These are phyloP conservation scores for Amphipoea lucens DNA, from an alignment of 2,888 invertebrate species.

Conservation along the genomic window DNA sequence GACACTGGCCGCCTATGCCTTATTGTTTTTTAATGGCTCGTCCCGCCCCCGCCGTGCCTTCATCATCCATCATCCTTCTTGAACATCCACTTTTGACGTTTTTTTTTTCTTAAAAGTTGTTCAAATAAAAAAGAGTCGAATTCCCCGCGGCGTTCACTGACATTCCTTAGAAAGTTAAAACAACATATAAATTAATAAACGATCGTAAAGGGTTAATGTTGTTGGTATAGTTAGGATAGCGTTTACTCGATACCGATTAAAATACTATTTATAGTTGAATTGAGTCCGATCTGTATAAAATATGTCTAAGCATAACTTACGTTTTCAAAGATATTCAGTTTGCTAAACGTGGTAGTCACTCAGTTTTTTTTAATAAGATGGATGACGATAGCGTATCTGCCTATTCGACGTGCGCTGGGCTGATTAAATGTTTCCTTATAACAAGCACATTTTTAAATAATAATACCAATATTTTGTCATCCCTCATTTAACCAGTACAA, in stretches of 20 bases:
- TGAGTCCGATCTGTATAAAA: not conserved
- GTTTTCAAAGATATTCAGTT: not conserved
- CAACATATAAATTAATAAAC: conserved; percentile 86
- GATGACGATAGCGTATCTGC: not conserved
- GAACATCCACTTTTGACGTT: conserved; percentile 71
- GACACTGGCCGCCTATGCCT: conserved; percentile 84
- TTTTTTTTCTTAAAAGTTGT: conserved; percentile 74
- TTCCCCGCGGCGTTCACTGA: conserved; percentile 84
- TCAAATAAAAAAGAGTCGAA: conserved; percentile 80
- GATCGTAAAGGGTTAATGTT: conserved; percentile 73
- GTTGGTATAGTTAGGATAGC: conserved; percentile 33
- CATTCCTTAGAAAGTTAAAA: conserved; percentile 85
- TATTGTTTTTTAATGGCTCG: conserved; percentile 89
- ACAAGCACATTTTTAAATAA: conserved; percentile 11
- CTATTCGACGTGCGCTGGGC: not conserved
- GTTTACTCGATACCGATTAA: conserved; percentile 40
- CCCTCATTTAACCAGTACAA: conserved; percentile 38
- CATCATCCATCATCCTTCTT: conserved; percentile 84
- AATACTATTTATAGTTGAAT: conserved; percentile 23
- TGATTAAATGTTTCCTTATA: not conserved
- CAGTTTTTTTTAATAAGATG: not conserved
- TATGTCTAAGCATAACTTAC: not conserved
- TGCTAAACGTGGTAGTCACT: not conserved
- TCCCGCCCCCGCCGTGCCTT: conserved; percentile 82
- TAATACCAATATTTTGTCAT: conserved; percentile 34